phyloP scores from a whole-genome alignment of 1,140 invertebrate species.

The Pantala flavescens region DNA sequence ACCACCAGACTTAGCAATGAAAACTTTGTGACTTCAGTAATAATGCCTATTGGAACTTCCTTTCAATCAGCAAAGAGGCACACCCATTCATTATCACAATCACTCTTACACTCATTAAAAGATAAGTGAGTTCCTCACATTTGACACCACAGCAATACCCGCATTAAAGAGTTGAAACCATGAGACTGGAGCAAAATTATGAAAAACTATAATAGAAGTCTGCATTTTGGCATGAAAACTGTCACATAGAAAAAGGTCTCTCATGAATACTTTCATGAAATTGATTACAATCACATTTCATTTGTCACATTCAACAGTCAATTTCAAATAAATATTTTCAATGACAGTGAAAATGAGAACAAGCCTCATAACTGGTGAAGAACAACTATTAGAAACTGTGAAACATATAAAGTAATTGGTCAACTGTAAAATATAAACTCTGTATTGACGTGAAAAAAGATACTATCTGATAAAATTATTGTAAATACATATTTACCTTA shows the following conservation, averaged over 20 bases:
- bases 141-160: slow-evolving; percentile 8
- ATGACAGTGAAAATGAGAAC: neutral
- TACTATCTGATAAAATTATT: neutral
- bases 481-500: slow-evolving; percentile 13
- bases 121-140: slow-evolving; percentile 1
- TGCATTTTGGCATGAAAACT: slow-evolving; percentile 9
- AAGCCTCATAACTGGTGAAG: slow-evolving; percentile 1
- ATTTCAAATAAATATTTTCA: slow-evolving; percentile 5
- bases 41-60: neutral
- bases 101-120: neutral
- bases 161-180: slow-evolving; percentile 9
- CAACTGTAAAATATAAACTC: slow-evolving; percentile 10
- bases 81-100: slow-evolving; percentile 2
- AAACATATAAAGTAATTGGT: neutral
- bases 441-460: neutral
- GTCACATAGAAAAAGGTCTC: neutral
- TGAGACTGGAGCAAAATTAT: neutral
- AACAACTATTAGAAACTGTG: slow-evolving; percentile 12
- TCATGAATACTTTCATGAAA: slow-evolving; percentile 8
- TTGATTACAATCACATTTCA: slow-evolving; percentile 3
- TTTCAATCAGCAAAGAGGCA: slow-evolving; percentile 5
- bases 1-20: slow-evolving; percentile 4
- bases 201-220: neutral
- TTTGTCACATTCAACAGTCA: neutral
- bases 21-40: slow-evolving; percentile 5